Evolutionary conservation across 2,797 vertebrate genomes (phyloP).

Genomic region (Phrynocephalus guinanensis): DNA sequence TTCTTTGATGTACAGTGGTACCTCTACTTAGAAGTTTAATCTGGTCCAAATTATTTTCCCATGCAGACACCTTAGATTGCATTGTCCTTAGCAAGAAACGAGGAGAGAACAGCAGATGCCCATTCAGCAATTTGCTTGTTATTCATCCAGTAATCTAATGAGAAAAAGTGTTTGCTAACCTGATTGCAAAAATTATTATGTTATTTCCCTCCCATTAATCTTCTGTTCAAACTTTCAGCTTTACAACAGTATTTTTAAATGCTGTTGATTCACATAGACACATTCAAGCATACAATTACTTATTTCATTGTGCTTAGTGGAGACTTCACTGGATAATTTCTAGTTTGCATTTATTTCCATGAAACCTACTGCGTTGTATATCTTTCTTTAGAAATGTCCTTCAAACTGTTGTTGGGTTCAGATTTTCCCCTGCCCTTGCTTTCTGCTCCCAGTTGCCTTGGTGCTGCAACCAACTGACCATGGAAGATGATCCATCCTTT

Average conservation of each 20-base stretch:
- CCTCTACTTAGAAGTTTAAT: no score
- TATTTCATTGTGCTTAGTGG: not conserved
- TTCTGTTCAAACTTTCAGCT: not conserved
- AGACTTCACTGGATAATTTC: constrained; percentile 1
- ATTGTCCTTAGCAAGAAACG: not conserved
- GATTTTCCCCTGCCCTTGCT: no score
- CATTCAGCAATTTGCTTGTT: not conserved
- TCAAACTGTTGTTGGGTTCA: not conserved
- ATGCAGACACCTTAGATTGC: not conserved
- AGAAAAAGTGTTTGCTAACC: not conserved
- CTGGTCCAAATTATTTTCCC: not conserved
- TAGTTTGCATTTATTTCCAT: constrained; percentile 51
- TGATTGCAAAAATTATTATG: not conserved
- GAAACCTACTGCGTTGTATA: constrained; percentile 38
- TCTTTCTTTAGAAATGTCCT: constrained; percentile 40
- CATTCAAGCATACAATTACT: not conserved
- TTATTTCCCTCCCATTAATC: not conserved
- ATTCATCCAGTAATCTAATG: not conserved
- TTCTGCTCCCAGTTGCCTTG: not conserved
- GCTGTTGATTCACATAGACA: not conserved
- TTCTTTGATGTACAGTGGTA: constrained; percentile 17
- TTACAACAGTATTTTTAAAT: not conserved
- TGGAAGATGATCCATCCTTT: no score
- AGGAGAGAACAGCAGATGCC: not conserved
- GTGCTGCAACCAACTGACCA: not conserved